Percentiles rank a stretch among this genome's conserved stretches.
Conservation (phyloP, 2,888 invertebrate species). For the Oscheius sp. region DNA sequence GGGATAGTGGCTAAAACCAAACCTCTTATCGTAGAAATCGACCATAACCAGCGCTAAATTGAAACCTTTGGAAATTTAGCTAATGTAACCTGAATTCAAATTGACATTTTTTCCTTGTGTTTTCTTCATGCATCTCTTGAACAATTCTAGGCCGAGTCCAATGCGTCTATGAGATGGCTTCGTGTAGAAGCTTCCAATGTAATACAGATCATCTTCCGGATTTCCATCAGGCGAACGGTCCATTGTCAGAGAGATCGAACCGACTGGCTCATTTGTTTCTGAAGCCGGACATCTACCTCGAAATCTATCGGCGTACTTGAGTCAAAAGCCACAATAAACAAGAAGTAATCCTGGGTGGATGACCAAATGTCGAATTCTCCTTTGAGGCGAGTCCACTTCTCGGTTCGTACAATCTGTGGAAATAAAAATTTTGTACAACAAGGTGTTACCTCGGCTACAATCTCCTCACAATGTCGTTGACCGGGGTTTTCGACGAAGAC, state of each 20-base stretch:
- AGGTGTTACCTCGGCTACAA: constrained; percentile 10
- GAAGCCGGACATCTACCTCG: neutral
- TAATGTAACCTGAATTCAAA: constrained; percentile 15
- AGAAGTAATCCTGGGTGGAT: constrained; percentile 3
- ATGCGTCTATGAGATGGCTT: constrained; percentile 9
- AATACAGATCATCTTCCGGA: constrained; percentile 14
- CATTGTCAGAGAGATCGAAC: constrained; percentile 27
- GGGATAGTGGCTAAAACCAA: constrained; percentile 18
- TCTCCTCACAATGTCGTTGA: constrained; percentile 9
- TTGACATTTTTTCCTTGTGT: constrained; percentile 20
- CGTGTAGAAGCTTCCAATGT: constrained; percentile 29
- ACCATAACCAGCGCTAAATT: constrained; percentile 1
- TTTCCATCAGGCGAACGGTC: constrained; percentile 13
- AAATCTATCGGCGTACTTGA: neutral
- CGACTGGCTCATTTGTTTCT: constrained; percentile 13
- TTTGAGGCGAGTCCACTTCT: constrained; percentile 13
- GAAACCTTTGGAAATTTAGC: neutral
- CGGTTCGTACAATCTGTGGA: constrained; percentile 22
- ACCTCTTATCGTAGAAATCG: constrained; percentile 23
- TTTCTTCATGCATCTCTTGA: constrained; percentile 12
- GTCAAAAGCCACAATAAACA: constrained; percentile 24
- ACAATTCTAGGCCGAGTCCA: constrained; percentile 21
- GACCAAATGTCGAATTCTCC: constrained; percentile 29
- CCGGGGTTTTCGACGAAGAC: constrained; percentile 14
- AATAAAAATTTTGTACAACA: too few relatives aligned